Base-by-base conservation (phyloP, 2,888 invertebrate species). In the Epirrita christyi region DNA sequence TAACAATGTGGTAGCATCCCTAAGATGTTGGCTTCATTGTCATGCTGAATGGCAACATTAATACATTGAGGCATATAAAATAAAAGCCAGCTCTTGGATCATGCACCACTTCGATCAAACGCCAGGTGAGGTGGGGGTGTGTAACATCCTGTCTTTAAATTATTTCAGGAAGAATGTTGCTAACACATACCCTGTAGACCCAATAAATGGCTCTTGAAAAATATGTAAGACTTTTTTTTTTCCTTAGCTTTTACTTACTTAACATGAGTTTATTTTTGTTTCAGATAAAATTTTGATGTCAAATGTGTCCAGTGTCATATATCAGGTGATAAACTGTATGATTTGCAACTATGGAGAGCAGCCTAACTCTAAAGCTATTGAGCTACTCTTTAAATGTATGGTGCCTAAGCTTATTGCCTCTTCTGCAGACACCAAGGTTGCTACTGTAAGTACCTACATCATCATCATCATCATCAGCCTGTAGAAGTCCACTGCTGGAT, bases 241-340 rank as follows among this genome's bases (percentile, higher is more conserved):
- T 6, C 6, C 6, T 32, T 32, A 7, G 2, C 32, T 32, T 32
- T 32, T 32, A n/a, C n/a, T n/a, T n/a, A n/a, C n/a, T n/a, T n/a
- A n/a, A n/a, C n/a, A n/a, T 21, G 21, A 21, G 21, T 21, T 21
- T 21, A 21, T 21, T 47, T 57, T 51, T 32, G 46, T 85, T 83
- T 42, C 75, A 92, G 92, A 92, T 71, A 87, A 81, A 73, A 74
- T 82, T 32, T 78, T 84, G 57, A 63, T 91, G n/a, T 65, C 68
- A 13, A 76, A 76, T 27, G 65, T 92, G 52, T 77, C 83, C n/a
- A 65, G 63, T 37, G 67, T 78, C 3, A 85, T 89, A 37, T 88
- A 88, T 74, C 79, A 84, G 59, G 85, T 92, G 59, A 87, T 92
- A 59, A 78, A 88, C 54, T 92, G 27, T 72, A 77, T 67, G 74